A percentile compares a stretch with the other conserved stretches of the same genome.
phyloP scores from a whole-genome alignment of 2,113 vertebrate genomes.

The Macaca fascicularis region T2T-MFA8v1.1 NC_088375.1:152687001-152687500 shows the following conservation, averaged over 20 bases:
- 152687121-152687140: constrained; percentile 68
- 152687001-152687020: constrained; percentile 48
- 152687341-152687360: constrained; percentile 64
- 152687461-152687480: constrained; percentile 76
- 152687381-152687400: constrained; percentile 87
- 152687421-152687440: constrained; percentile 79
- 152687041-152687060: constrained; percentile 38
- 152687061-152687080: constrained; percentile 57
- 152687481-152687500: constrained; percentile 76
- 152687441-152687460: constrained; percentile 79
- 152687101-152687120: background rate
- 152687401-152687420: constrained; percentile 78
- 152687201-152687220: constrained; percentile 72
- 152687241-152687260: constrained; percentile 79
- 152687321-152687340: constrained; percentile 48
- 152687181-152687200: constrained; percentile 57
- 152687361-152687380: constrained; percentile 74
- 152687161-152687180: constrained; percentile 43
- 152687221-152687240: constrained; percentile 76
- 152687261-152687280: constrained; percentile 47
- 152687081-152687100: constrained; percentile 50
- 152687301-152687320: constrained; percentile 45
- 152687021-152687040: background rate
- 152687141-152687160: constrained; percentile 58
- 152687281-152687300: constrained; percentile 60